phyloP scores from a whole-genome alignment of 2,797 vertebrate species.

The Labeo calbasu region DNA sequence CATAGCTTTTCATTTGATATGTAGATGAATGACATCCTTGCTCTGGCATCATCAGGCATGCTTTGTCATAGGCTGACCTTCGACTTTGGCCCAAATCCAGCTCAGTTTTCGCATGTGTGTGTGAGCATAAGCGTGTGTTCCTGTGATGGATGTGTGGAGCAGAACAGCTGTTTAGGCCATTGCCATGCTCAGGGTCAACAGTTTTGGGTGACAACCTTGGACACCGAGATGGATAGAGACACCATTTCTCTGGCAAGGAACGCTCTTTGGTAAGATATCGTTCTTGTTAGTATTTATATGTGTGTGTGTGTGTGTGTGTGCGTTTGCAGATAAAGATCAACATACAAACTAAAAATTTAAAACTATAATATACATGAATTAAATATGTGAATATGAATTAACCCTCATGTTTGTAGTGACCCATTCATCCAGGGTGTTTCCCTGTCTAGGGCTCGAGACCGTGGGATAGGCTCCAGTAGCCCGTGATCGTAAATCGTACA shows the following conservation, averaged over 20 bases:
- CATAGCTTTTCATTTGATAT: constrained; percentile 35
- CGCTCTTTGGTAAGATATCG: not conserved
- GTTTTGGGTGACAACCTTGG: constrained; percentile 49
- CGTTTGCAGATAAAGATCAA: not conserved
- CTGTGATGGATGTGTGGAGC: constrained; percentile 54
- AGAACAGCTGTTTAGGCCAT: constrained; percentile 54
- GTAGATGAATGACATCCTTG: constrained; percentile 36
- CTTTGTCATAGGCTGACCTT: constrained; percentile 36
- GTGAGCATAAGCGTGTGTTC: constrained; percentile 21
- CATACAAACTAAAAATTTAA: not conserved
- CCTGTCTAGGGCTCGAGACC: not conserved
- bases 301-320: not conserved
- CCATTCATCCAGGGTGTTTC: not conserved
- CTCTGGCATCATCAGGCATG: constrained; percentile 45
- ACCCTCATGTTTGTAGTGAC: not conserved
- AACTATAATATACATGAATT: not conserved
- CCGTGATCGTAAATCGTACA: not conserved
- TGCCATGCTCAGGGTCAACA: constrained; percentile 54
- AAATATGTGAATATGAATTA: not conserved
- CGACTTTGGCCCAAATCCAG: constrained; percentile 38
- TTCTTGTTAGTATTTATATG: not conserved
- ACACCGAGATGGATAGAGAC: constrained; percentile 54
- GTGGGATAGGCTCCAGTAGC: not conserved
- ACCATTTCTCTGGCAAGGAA: constrained; percentile 24
- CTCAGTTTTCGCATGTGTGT: not conserved